Evolutionary conservation across 2,113 vertebrate species (phyloP), one percentile per base, ranked within the genome.

Genomic region (Burhinus bistriatus): DNA sequence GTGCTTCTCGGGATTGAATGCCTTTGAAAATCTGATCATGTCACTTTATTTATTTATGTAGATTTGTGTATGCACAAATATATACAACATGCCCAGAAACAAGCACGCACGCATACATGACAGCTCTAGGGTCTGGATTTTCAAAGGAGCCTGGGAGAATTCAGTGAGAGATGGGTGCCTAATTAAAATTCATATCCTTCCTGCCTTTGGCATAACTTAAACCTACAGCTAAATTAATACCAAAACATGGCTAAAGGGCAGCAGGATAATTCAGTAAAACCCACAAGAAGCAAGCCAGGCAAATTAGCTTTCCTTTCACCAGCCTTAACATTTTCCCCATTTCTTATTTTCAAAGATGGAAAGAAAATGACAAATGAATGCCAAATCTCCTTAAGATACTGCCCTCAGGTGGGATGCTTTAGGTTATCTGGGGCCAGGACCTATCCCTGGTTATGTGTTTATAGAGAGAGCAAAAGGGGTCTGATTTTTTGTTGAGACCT

Each of bases 21-120:
- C 87, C 72, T 95, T 95, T 97, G 93, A 90, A 91, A 96, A 73
- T 73, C 83, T 84, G 77, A 91, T 95, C 65, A 6, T 95, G 95
- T 92, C 83, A 84, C 84, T 96, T 96, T 69, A 93, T 95, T 95
- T 97, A 89, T 96, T 97, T 95, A 95, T 97, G 94, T 83, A 95
- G 94, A 96, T 97, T 91, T 95, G 83, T 90, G 68, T 83, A 59
- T 88, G 90, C 85, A 90, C 75, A 70, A 73, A 83, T 94, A 78
- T 55, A 83, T 73, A 83, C 85, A 90, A 34, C 68, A 22, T 90
- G 68, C 82, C 90, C 88, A 83, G 92, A 73, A 96, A 95, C 62
- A 80, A 52, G 90, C 78, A 80, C 7, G 12, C 75, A 70, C 70
- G 42, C 82, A 62, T 16, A 79, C 90, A 72, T 88, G 95, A 93